Base-by-base conservation (phyloP, 2,113 vertebrate species). In the Oceanodroma tethys region DNA sequence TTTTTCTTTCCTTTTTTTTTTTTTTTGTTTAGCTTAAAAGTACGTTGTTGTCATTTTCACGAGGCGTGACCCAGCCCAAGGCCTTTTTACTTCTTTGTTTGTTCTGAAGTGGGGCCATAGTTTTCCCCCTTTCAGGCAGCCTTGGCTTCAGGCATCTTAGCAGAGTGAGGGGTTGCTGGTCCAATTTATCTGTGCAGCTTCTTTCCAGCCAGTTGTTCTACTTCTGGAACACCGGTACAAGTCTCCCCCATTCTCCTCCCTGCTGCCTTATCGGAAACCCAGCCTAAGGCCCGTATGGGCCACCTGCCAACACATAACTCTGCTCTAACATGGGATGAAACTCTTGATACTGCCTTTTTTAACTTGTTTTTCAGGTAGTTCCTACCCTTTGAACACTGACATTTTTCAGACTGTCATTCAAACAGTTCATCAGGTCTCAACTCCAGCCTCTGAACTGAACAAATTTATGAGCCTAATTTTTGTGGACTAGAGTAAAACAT, bases 341-440 rank as follows among this genome's bases (percentile, higher is more conserved):
- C 66, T 36, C 91, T 80, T 25, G 34, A 25, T 75, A 13, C 30
- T 92, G 73, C 75, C 75, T 38, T 88, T 73, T 89, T 82, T 2
- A 97, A 91, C 95, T 94, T 86, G 94, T 92, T 97, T 96, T 97
- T 96, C 91, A 97, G 89, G 90, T 96, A 86, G 60, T 67, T 91
- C 76, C 21, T 85, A 88, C 72, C 67, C 60, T 94, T 97, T 70
- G 84, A 68, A 66, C 70, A n/a, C 65, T n/a, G 65, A 45, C 45
- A 65, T 91, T 92, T 94, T 95, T 93, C 78, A 90, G 90, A 48
- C 56, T 92, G 86, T 87, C 65, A 52, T 58, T 80, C 52, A 82
- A 74, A 36, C 60, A 59, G 81, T 88, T 93, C 52, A 47, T 91
- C 7, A 2, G 59, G n/a, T 79, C 47, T 88, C 73, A 89, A 3